Evolutionary conservation across 2,888 invertebrate genomes (phyloP), one percentile per base, ranked within the genome.

Genomic region (Pediacus dermestoides): DNA sequence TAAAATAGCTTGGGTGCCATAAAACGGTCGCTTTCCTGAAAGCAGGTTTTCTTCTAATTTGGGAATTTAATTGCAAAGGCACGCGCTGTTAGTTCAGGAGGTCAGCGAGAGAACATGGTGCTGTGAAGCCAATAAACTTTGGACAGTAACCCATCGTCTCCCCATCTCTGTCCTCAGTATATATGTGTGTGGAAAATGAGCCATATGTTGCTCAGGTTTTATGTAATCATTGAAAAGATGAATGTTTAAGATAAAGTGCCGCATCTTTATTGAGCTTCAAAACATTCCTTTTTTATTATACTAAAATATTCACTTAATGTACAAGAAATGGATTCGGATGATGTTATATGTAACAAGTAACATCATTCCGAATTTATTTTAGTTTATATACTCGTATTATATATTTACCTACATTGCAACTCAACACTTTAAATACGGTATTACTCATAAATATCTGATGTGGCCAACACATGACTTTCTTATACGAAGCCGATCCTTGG

Each of bases 211-310:
- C 51, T 42, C 48, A 44, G 44, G 47, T 50, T 54, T 54, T 54
- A 49, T 52, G 52, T 54, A 54, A 54, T 54, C 54, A 49, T 50
- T 44, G 50, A 40, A 50, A 46, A 53, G 57, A 57, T 57, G 53
- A 39, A 48, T 46, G 48, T 53, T 55, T 50, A 44, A 48, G 57
- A 57, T 57, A 55, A 52, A 44, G 39, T 36, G 48, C 53, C 57
- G 53, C 53, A 39, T 46, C 50, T 54, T 52, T 53, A 52, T 51
- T 53, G 54, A 45, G 38, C 48, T 37, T 48, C 44, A 43, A 39
- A 47, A 46, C 49, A 36, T 44, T 31, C 38, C n/a, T 39, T 46
- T 50, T 53, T 53, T 49, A 48, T 47, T 42, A 37, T 44, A n/a
- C 16, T 16, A 15, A 18, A 42, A 41, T 47, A 39, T 41, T 40